Evolutionary conservation across 2,797 vertebrate species (phyloP), one percentile per base, ranked within the genome.

Genomic region (Hyperoplus immaculatus): DNA sequence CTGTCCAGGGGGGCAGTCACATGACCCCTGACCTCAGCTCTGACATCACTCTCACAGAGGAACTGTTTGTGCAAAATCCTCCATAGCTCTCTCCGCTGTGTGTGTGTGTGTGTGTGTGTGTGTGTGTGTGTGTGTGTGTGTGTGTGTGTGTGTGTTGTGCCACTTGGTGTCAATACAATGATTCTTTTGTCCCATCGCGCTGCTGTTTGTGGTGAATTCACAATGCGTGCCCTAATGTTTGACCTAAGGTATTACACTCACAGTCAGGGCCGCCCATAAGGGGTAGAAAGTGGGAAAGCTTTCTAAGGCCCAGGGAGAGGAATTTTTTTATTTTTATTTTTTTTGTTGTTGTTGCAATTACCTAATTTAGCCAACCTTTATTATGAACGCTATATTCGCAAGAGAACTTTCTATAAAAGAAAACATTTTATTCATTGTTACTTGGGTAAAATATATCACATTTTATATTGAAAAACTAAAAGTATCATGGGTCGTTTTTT

Each of bases 41-140:
- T 77, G 83, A 77, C 69, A 72, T 83, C 77, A 70, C 60, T 79
- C 42, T 71, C 21, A 72, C 29, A 9, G 36, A 59, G n/a, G 38
- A 57, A 14, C 66, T 50, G 16, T 57, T 56, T 68, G 56, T 78
- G 18, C 4, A 16, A 56, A 69, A 6, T 6, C 4, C 18, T 61
- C 51, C 13, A 6, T 13, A 16, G 8, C 29, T 63, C 41, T 46
- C 7, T 59, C 67, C 10, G 43, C 1, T 51, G 4, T 68, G 8
- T 49, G 42, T 36, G n/a, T 59, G 14, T 54, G 18, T 76, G 61
- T 54, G 53, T 65, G 59, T 69, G 39, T 60, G 74, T 57, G 53
- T 57, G 46, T 60, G 56, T 67, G 49, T 55, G 21, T 16, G 9
- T 53, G 38, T 64, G 62, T 47, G 45, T 21, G 11, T 14, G 46